A percentile compares a stretch with the other conserved stretches of the same genome.
Conservation (phyloP, 1,140 invertebrate genomes). For the Arion vulgaris region DNA sequence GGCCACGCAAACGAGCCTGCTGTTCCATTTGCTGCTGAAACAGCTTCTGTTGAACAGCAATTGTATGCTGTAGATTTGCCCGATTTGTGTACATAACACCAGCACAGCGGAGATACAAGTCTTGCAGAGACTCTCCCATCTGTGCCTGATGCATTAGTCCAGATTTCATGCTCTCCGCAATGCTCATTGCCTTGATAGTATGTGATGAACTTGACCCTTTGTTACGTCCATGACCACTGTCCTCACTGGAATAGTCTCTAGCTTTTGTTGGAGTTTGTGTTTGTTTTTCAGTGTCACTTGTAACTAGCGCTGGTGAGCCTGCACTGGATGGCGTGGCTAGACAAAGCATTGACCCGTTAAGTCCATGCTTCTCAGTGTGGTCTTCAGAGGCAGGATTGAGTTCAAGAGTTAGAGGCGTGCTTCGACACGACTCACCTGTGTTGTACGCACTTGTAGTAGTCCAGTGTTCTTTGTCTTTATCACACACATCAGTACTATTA, state of each 20-base stretch:
- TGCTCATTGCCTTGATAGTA: conserved; percentile 39
- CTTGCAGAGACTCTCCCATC: conserved; percentile 67
- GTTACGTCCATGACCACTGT: conserved; percentile 48
- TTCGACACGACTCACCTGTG: conserved; percentile 82
- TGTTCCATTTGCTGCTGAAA: conserved; percentile 76
- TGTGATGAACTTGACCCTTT: conserved; percentile 34
- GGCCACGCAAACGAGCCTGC: conserved; percentile 46
- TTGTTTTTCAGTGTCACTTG: conserved; percentile 68
- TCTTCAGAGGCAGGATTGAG: conserved; percentile 73
- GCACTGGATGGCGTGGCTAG: conserved; percentile 57
- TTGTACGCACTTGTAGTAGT: conserved; percentile 81
- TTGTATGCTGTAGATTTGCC: conserved; percentile 82
- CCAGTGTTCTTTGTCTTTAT: conserved; percentile 55
- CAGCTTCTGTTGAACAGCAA: conserved; percentile 82
- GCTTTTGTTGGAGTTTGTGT: conserved; percentile 66
- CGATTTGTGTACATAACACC: conserved; percentile 84
- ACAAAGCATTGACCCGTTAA: conserved; percentile 69
- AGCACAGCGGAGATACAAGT: conserved; percentile 70
- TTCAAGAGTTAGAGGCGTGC: conserved; percentile 78
- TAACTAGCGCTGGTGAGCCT: conserved; percentile 45
- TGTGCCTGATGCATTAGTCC: conserved; percentile 48
- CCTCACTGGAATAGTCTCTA: conserved; percentile 59
- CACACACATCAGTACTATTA: conserved; percentile 28
- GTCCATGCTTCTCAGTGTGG: conserved; percentile 53
- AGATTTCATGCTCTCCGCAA: conserved; percentile 43